Evolutionary conservation across 2,888 invertebrate species (phyloP).

Genomic region (Ligdia adustata): DNA sequence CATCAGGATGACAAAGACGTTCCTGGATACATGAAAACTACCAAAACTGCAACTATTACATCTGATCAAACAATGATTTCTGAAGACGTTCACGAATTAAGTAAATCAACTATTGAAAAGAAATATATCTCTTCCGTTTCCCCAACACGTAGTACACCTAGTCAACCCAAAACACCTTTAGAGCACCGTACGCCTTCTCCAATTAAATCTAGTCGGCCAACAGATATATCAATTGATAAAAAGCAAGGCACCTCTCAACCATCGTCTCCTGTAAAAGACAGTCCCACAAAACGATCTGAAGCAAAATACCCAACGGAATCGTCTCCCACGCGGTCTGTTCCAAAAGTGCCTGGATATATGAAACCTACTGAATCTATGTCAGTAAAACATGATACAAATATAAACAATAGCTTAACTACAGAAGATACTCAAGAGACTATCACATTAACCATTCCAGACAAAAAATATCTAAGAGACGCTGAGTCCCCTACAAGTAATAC

Average conservation of each 20-base stretch:
- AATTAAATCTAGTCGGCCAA: constrained; percentile 19
- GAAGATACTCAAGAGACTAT: constrained; percentile 34
- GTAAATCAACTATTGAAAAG: constrained; percentile 26
- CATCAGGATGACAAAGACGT: constrained; percentile 20
- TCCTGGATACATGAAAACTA: constrained; percentile 35
- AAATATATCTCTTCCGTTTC: constrained; percentile 21
- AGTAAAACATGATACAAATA: constrained; percentile 31
- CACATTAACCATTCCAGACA: constrained; percentile 25
- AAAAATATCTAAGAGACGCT: constrained; percentile 10
- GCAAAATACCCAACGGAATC: constrained; percentile 24
- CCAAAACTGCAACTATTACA: constrained; percentile 33
- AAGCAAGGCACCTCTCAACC: constrained; percentile 20
- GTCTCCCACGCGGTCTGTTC: constrained; percentile 30
- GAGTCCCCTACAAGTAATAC: constrained; percentile 17
- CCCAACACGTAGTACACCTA: constrained; percentile 17
- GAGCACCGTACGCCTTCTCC: constrained; percentile 28
- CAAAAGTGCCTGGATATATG: constrained; percentile 32
- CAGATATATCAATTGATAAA: constrained; percentile 29
- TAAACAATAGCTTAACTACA: constrained; percentile 19
- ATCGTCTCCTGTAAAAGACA: constrained; percentile 19
- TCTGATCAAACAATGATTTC: constrained; percentile 28
- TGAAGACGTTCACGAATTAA: constrained; percentile 32
- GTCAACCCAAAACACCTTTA: constrained; percentile 8
- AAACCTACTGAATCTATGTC: constrained; percentile 34
- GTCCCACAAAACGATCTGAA: constrained; percentile 10